Base-by-base conservation (phyloP, 2,797 vertebrate genomes). In the Leptoclinus maculatus region DNA sequence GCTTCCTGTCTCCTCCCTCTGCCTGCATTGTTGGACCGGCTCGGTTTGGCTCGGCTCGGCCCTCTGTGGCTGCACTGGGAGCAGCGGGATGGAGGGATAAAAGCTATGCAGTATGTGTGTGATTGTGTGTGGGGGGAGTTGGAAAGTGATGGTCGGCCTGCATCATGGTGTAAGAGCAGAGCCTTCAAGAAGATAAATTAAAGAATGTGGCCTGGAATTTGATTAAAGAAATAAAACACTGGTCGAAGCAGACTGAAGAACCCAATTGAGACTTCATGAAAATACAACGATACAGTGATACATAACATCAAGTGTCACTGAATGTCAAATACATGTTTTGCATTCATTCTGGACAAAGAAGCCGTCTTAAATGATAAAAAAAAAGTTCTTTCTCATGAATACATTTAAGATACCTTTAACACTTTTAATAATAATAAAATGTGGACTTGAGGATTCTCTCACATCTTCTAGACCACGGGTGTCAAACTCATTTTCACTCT, bases 1-100 rank as follows among this genome's bases (percentile, higher is more conserved):
- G 5, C 73, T 92, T 90, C 85, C 87, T 73, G 85, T 78, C 86
- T 86, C 87, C 86, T 80, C 84, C 71, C 59, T 74, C 71, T 36
- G n/a, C 10, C 64, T 12, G 51, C 65, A 78, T 87, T 86, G 88
- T 90, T 90, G 88, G 84, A 41, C 73, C 16, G 80, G 71, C 85
- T 91, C 67, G 77, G 89, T 82, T 86, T 87, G 87, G 89, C 85
- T 75, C 62, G 68, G 86, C 67, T 78, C 19, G 63, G 73, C 60
- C 70, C 76, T 71, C 63, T 49, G 63, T 5, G 83, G 74, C 72
- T 63, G 60, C 45, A 8, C 57, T 70, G 71, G 43, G 62, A 77
- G 45, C 58, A 14, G 53, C 32, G 3, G 78, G 58, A 80, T 75
- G 36, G 64, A 68, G 58, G 59, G 57, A 66, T 38, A 27, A 56